Evolutionary conservation across 23 tunicate species (phyloP), one percentile per base, ranked within the genome.

Genomic region (Halocynthia roretzi): DNA sequence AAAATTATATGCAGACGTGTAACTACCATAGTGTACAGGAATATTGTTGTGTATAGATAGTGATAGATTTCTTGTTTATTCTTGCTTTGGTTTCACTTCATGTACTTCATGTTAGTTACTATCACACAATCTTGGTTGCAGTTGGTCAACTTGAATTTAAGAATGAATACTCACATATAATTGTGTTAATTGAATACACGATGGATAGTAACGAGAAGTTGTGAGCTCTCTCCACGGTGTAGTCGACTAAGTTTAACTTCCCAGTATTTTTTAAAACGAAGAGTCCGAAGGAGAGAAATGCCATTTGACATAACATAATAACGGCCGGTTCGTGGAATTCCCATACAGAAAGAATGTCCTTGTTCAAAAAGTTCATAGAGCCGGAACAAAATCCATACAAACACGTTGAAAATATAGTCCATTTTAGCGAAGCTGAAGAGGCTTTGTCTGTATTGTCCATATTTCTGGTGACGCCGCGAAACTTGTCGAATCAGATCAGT

Each of bases 311-410:
- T 7, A 83, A 40, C 69, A 94, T 64, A 17, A 94, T 84, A 9
- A 61, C 70, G 0, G 62, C 77, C 20, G 98, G 98, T 8, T 50
- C 75, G 14, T 72, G 84, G 65, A 87, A 94, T 44, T 70, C 19
- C 91, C 91, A 87, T 7, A 80, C 49, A 21, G 83, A 77, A 14
- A 94, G 56, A n/a, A 94, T 61, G 62, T 76, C 71, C 73, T 94
- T 94, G 75, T 94, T 94, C 20, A 88, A 62, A 79, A 94, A 83
- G 78, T 94, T 94, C 98, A 94, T 94, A 21, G 90, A 82, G 6
- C 86, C 94, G 12, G 98, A 94, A 76, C 98, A 94, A 15, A 89
- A 15, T 55, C 95, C 95, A 75, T 94, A 84, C 21, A 94, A 83
- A 10, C 80, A 54, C 5, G 98, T 93, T 5, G 93, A 76, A 64